Percentiles rank a stretch among this genome's conserved stretches.
These are phyloP conservation scores for Echinometra lucunter DNA, from an alignment of 53 echinoderm and acorn worm genomes.

Conservation along the genomic window DNA sequence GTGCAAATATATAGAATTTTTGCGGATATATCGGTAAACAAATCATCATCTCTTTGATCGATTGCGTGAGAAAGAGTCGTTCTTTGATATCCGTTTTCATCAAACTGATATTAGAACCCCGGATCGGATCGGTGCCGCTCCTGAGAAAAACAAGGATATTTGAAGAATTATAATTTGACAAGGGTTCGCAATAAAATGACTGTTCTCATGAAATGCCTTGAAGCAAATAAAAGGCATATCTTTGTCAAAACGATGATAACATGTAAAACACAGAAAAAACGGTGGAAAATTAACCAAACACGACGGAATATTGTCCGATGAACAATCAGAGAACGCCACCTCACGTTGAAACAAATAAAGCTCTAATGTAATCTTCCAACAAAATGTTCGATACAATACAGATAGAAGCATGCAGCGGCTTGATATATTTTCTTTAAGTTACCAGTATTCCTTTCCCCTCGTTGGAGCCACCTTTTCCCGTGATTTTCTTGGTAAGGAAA, in stretches of 20 bases:
- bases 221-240: neutral
- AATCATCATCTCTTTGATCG: constrained; percentile 51
- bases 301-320: neutral
- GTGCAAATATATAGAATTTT: constrained; percentile 67
- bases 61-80: constrained; percentile 52
- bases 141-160: neutral
- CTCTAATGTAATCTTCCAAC: constrained; percentile 55
- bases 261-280: neutral
- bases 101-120: neutral
- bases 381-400: constrained; percentile 60
- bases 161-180: neutral
- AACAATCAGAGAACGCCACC: constrained; percentile 56
- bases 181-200: neutral
- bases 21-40: constrained; percentile 65
- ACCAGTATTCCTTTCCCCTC: constrained; percentile 49
- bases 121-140: neutral
- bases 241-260: neutral
- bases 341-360: constrained; percentile 61
- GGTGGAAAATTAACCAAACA: neutral
- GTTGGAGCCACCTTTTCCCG: neutral
- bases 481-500: constrained; percentile 55
- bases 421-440: constrained; percentile 55
- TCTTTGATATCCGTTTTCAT: constrained; percentile 38
- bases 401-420: constrained; percentile 56
- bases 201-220: neutral